A percentile compares a stretch with the other conserved stretches of the same genome.
These are phyloP conservation scores for Hemiscyllium ocellatum DNA, from an alignment of 2,113 vertebrate genomes.

Conservation along the genomic window DNA sequence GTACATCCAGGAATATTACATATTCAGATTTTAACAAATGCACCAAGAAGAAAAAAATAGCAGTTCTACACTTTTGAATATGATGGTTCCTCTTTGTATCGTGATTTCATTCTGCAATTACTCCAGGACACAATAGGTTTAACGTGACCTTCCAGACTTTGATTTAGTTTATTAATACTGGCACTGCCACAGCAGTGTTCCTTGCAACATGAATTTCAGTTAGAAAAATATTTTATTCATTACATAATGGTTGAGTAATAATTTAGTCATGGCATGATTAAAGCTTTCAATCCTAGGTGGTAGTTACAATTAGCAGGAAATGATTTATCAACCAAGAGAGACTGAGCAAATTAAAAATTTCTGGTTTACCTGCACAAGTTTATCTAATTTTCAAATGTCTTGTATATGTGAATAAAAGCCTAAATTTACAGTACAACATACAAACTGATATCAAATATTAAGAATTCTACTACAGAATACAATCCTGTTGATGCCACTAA, in stretches of 20 bases:
- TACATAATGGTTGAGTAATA: constrained; percentile 18
- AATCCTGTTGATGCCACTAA: too few relatives aligned
- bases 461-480: background rate
- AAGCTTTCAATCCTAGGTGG: background rate
- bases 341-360: background rate
- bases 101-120: background rate
- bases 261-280: constrained; percentile 20
- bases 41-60: background rate
- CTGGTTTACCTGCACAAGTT: background rate
- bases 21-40: background rate
- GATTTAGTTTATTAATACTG: background rate
- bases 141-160: background rate
- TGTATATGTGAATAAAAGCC: background rate
- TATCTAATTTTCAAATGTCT: background rate
- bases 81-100: background rate
- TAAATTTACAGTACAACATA: background rate
- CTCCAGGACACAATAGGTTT: background rate
- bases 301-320: constrained; percentile 9
- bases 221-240: constrained; percentile 2
- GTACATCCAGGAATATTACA: background rate
- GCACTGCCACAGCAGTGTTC: background rate
- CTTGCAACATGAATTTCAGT: constrained; percentile 1
- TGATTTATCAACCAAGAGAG: background rate
- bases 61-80: background rate
- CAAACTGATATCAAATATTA: background rate